Conservation (phyloP, 2,888 invertebrate species). For the Fissipunctia ypsillon region DNA sequence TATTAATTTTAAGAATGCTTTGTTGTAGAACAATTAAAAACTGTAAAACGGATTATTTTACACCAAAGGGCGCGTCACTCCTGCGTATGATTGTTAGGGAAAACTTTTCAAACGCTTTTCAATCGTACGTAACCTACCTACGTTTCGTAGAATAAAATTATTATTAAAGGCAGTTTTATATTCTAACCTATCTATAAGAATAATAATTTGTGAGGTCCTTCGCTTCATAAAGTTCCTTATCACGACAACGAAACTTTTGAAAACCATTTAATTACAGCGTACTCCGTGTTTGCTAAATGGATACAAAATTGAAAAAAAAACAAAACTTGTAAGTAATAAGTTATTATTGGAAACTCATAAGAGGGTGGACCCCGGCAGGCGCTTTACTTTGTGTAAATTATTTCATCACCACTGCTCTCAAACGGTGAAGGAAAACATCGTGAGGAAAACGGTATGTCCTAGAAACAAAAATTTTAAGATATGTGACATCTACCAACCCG, state of each 20-base stretch:
- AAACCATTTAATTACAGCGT: not conserved
- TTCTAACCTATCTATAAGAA: not conserved
- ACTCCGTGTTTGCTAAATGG: not conserved
- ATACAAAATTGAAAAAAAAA: no score
- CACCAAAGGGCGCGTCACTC: not conserved
- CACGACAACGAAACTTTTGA: not conserved
- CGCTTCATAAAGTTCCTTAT: not conserved
- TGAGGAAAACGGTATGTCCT: no score
- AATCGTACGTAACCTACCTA: not conserved
- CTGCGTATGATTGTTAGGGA: no score
- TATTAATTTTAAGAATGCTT: not conserved
- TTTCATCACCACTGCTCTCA: no score
- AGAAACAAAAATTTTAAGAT: no score
- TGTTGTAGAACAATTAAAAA: not conserved
- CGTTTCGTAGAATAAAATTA: not conserved
- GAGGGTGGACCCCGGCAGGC: no score
- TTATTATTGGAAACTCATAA: not conserved
- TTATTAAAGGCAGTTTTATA: not conserved
- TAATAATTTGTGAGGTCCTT: not conserved
- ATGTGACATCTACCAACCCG: no score
- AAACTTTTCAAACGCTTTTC: constrained; percentile 16
- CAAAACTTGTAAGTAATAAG: no score
- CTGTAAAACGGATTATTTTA: constrained; percentile 4
- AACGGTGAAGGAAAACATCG: no score
- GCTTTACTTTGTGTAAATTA: no score